Conservation (phyloP, 2,888 invertebrate species). For the Lithophane ornitopus region DNA sequence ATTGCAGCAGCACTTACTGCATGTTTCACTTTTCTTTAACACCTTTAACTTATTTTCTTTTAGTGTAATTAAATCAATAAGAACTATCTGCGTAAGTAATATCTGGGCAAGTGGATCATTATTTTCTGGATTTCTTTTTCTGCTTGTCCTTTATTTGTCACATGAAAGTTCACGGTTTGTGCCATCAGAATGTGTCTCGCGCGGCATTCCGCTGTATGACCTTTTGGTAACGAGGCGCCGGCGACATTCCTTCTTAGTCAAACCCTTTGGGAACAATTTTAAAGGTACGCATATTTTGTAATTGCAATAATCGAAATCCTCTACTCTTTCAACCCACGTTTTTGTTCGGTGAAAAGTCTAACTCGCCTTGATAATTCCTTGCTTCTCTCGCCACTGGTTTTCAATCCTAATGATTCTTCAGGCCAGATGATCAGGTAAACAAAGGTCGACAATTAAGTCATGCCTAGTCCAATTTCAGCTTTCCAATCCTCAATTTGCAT, state of each 20-base stretch:
- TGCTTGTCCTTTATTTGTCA: too few species aligned
- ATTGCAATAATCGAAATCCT: background rate
- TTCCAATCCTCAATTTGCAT: constrained; percentile 13
- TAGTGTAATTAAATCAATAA: background rate
- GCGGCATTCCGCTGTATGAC: constrained; percentile 68
- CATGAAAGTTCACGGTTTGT: constrained; percentile 70
- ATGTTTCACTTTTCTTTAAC: background rate
- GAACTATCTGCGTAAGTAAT: too few species aligned
- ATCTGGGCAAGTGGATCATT: background rate
- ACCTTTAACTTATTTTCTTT: background rate
- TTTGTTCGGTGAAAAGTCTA: background rate
- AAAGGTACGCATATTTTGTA: background rate
- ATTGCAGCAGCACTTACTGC: background rate
- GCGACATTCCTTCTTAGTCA: constrained; percentile 61
- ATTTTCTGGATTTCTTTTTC: constrained; percentile 20
- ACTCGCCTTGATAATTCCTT: background rate
- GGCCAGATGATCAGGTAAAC: background rate
- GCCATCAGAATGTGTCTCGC: constrained; percentile 71
- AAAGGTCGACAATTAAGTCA: background rate
- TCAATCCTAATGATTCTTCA: background rate
- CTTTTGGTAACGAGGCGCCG: constrained; percentile 69
- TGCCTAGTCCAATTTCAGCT: background rate
- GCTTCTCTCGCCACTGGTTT: background rate
- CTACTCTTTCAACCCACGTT: background rate
- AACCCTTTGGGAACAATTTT: constrained; percentile 42